Evolutionary conservation across 2,888 invertebrate genomes (phyloP), one percentile per base, ranked within the genome.

Genomic region (Halictus ligatus): DNA sequence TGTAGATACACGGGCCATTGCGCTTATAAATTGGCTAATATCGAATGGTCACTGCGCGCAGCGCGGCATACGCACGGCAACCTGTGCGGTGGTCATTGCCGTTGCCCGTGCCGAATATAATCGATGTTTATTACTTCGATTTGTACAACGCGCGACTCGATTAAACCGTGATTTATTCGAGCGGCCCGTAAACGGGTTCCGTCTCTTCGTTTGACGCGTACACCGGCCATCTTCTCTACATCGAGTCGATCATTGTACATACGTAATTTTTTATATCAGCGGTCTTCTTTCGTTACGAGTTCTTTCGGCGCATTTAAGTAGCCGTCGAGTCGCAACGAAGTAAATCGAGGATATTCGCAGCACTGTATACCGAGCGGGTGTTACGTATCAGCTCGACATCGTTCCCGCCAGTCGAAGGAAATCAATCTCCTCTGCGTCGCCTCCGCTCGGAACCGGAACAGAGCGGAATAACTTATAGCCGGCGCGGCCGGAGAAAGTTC

Each of bases 91-190:
- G 15, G n/a, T 69, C 12, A 25, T 13, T 78, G 50, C 64, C 21
- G 21, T 29, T 13, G n/a, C 69, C 15, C 71, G 46, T 46, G 76
- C 43, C 54, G 40, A 67, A 83, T 83, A 84, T 81, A 84, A 81
- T 83, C 75, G 78, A 84, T 71, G 81, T 80, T 83, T 81, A 88
- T 88, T 83, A 84, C 73, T 71, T 48, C 76, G 81, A 88, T 84
- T 86, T 83, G 86, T 87, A 83, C 73, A 89, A 89, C 83, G 80
- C 72, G 75, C 76, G 43, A 74, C 83, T 82, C 81, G 72, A 89
- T 89, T 88, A 88, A 88, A 75, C 64, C 3, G 25, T 78, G 81
- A 89, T 89, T 89, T 83, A 80, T 78, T 80, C 74, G 74, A 71
- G 48, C 76, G 54, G 72, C 7, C 29, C 43, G 40, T 18, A 7